Evolutionary conservation across 2,113 vertebrate genomes (phyloP).

Genomic region (Anhinga rufa): DNA sequence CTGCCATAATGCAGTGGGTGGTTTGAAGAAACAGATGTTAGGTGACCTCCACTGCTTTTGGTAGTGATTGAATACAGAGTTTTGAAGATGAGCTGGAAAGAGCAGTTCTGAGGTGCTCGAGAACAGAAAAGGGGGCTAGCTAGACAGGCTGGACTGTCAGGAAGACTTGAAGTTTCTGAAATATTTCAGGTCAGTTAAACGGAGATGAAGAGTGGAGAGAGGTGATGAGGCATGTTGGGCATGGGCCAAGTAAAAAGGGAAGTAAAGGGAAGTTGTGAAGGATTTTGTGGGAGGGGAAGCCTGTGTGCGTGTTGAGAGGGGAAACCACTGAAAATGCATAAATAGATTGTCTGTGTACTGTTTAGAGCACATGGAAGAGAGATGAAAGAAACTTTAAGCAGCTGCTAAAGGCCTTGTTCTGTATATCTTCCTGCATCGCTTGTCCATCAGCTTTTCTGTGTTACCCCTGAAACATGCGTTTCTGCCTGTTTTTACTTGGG

Average conservation of each 20-base stretch:
- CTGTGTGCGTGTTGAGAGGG: background rate
- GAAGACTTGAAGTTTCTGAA: background rate
- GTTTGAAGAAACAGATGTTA: background rate
- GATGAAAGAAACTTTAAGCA: background rate
- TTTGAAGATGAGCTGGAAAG: background rate
- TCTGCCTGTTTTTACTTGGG: background rate
- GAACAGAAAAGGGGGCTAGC: background rate
- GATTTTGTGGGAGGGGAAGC: background rate
- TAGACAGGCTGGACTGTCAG: background rate
- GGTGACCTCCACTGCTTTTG: background rate
- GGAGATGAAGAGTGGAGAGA: background rate
- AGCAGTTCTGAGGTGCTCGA: background rate
- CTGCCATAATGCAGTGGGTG: background rate
- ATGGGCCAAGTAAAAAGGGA: background rate
- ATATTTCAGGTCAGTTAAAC: background rate
- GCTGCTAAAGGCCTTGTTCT: background rate
- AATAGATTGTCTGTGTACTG: background rate
- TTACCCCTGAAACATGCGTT: background rate
- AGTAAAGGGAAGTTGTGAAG: background rate
- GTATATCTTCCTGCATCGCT: background rate
- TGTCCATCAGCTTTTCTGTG: background rate
- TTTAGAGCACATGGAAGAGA: background rate
- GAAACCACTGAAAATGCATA: background rate
- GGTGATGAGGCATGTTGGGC: background rate
- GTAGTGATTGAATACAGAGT: background rate